phyloP scores from a whole-genome alignment of 2,888 invertebrate genomes.

The Eretmocerus hayati region DNA sequence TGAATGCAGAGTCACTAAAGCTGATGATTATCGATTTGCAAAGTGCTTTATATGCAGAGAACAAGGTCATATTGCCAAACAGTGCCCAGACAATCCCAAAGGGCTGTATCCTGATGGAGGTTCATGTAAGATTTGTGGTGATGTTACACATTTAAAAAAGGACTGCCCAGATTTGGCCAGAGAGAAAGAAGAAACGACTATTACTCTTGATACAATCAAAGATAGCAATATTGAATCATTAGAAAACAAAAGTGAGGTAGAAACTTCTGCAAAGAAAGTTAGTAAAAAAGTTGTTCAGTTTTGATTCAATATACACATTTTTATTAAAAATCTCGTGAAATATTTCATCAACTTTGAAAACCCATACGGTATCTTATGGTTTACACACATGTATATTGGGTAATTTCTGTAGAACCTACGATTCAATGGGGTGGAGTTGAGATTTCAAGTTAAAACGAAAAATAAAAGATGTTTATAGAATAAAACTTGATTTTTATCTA shows the following conservation, averaged over 20 bases:
- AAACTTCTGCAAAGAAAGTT: constrained; percentile 1
- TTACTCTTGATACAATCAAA: constrained; percentile 36
- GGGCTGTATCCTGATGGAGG: constrained; percentile 84
- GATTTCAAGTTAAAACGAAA: no score
- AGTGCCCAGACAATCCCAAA: constrained; percentile 81
- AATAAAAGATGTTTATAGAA: no score
- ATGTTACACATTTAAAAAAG: constrained; percentile 76
- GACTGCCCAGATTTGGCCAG: constrained; percentile 62
- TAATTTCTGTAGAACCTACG: no score
- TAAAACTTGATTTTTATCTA: no score
- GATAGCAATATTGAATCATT: constrained; percentile 33
- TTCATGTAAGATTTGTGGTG: constrained; percentile 74
- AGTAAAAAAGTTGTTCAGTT: constrained; percentile 39
- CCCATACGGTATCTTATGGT: neutral
- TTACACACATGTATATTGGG: no score
- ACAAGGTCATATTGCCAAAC: constrained; percentile 78
- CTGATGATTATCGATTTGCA: constrained; percentile 69
- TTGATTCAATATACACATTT: constrained; percentile 22
- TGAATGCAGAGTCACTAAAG: constrained; percentile 62
- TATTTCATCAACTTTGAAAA: constrained; percentile 8
- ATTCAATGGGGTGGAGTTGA: no score
- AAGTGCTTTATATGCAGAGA: constrained; percentile 84
- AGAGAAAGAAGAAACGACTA: constrained; percentile 35
- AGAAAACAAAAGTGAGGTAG: constrained; percentile 24
- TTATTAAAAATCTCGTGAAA: neutral